Percentiles rank a stretch among this genome's conserved stretches.
These are phyloP conservation scores for Melanotaenia maccullochi DNA, from an alignment of 2,797 vertebrate species.

Conservation along the genomic window DNA sequence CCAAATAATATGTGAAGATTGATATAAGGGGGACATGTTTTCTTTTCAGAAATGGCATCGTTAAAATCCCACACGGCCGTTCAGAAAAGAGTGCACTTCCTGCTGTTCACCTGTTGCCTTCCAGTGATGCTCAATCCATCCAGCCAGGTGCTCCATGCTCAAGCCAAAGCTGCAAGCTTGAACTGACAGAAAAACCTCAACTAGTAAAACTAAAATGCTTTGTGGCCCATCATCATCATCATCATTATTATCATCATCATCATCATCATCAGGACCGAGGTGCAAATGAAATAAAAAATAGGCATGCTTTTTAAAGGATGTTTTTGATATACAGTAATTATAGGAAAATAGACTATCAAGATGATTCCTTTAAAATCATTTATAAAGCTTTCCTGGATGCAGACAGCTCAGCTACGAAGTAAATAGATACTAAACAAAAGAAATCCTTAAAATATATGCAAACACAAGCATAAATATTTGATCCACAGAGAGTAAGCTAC, in stretches of 20 bases:
- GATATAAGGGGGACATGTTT: conserved; percentile 21
- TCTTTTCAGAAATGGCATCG: conserved; percentile 44
- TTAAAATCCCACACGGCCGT: conserved; percentile 51
- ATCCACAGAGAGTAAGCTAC: conserved; percentile 88
- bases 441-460: conserved; percentile 87
- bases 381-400: conserved; percentile 86
- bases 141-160: conserved; percentile 38
- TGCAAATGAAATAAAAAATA: conserved; percentile 83
- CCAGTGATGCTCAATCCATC: conserved; percentile 44
- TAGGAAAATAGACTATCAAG: conserved; percentile 86
- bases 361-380: conserved; percentile 83
- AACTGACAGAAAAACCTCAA: conserved; percentile 69
- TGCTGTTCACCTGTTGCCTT: conserved; percentile 54
- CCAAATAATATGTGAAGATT: conserved; percentile 35
- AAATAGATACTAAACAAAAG: conserved; percentile 86
- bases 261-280: conserved; percentile 71
- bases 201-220: conserved; percentile 75
- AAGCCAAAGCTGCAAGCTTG: conserved; percentile 57
- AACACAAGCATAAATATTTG: conserved; percentile 90
- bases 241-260: conserved; percentile 66
- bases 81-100: conserved; percentile 61
- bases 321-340: conserved; percentile 85
- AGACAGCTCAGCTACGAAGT: conserved; percentile 85
- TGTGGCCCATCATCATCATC: conserved; percentile 68
- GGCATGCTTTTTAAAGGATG: conserved; percentile 86